Percentiles rank a stretch among this genome's conserved stretches.
Conservation (phyloP, 2,113 vertebrate genomes). For the Pygoscelis adeliae region DNA sequence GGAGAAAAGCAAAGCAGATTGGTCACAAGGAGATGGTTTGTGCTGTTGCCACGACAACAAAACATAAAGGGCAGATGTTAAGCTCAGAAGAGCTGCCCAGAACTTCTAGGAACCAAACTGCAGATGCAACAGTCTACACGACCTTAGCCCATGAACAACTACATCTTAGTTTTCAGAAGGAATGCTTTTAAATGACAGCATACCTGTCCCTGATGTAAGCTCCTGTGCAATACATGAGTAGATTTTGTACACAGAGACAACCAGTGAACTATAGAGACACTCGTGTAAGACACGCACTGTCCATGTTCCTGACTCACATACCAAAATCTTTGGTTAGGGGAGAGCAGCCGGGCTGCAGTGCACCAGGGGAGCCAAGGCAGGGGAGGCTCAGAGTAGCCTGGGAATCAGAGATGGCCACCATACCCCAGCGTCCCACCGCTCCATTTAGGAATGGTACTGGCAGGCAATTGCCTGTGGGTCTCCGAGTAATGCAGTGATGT, state of each 20-base stretch:
- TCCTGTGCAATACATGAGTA: rapidly evolving
- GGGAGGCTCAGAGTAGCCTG: not conserved
- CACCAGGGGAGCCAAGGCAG: not conserved
- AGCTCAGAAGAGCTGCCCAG: not conserved
- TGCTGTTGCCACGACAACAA: conserved; percentile 27
- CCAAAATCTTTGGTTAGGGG: not conserved
- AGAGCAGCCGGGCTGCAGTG: not conserved
- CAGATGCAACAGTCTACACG: not conserved
- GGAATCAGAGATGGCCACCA: not conserved
- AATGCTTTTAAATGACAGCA: rapidly evolving
- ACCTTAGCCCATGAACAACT: not conserved
- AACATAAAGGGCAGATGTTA: not conserved
- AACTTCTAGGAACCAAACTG: not conserved
- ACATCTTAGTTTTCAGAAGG: not conserved
- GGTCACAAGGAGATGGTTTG: conserved; percentile 9
- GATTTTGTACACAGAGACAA: not conserved
- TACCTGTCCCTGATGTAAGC: not conserved
- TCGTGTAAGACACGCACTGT: not conserved
- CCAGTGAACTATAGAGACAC: not conserved
- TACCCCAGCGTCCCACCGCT: rapidly evolving
- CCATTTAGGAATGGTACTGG: not conserved
- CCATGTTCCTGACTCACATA: not conserved
- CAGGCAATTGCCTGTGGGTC: not conserved
- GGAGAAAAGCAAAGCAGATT: not conserved
- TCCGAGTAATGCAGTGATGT: not conserved